Percentiles rank a stretch among this genome's conserved stretches.
phyloP scores from a whole-genome alignment of 2,113 vertebrate species.

The Eleginops maclovinus region DNA sequence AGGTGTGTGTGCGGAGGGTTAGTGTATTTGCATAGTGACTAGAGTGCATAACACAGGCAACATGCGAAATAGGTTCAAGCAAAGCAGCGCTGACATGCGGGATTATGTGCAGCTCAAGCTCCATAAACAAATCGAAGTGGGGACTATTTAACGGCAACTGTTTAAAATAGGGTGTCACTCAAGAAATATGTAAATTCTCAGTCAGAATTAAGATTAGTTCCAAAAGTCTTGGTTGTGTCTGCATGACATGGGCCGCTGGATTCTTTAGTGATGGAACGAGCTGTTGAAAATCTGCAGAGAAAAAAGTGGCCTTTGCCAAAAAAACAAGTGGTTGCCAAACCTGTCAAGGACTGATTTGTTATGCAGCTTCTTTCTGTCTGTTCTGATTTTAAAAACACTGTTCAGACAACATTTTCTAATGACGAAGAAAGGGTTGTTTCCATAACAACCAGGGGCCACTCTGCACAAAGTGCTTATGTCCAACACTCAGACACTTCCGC shows the following conservation, averaged over 20 bases:
- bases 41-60: slow-evolving; percentile 41
- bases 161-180: background rate
- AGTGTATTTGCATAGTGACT: slow-evolving; percentile 50
- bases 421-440: slow-evolving; percentile 44
- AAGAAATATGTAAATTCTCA: background rate
- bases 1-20: slow-evolving; percentile 26
- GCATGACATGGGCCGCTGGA: background rate
- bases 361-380: background rate
- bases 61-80: slow-evolving; percentile 39
- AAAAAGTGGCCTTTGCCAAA: background rate
- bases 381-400: slow-evolving; percentile 2
- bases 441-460: slow-evolving; percentile 55
- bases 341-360: slow-evolving; percentile 25
- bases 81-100: slow-evolving; percentile 56
- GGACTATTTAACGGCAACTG: background rate
- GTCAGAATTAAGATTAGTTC: background rate
- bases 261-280: background rate
- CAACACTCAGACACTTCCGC: slow-evolving; percentile 9
- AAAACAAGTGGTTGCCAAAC: background rate
- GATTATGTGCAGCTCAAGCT: slow-evolving; percentile 57
- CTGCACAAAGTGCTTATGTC: slow-evolving; percentile 10
- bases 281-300: background rate
- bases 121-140: slow-evolving; percentile 40
- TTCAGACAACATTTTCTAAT: slow-evolving; percentile 8
- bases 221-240: background rate